Percentiles rank a stretch among this genome's conserved stretches.
Conservation (phyloP, 1,140 invertebrate species). For the Drosophila parvula region DNA sequence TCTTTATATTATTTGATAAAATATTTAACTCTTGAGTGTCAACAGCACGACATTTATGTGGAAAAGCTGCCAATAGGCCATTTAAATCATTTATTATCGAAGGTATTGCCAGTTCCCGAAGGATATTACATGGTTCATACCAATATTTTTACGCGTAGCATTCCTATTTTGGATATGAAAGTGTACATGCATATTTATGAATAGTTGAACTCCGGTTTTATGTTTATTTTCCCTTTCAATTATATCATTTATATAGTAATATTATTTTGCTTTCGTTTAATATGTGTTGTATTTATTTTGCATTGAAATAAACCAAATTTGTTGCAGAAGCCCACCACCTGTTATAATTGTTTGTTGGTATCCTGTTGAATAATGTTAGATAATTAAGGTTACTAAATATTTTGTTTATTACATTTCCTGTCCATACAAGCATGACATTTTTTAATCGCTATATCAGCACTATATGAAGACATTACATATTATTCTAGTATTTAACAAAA, state of each 20-base stretch:
- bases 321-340: neutral
- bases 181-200: neutral
- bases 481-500: neutral
- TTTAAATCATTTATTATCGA: neutral
- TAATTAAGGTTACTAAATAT: neutral
- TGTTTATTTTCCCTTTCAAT: no score
- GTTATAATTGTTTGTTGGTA: no score
- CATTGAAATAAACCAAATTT: neutral
- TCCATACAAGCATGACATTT: neutral
- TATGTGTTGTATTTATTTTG: neutral
- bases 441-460: neutral
- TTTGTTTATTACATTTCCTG: neutral
- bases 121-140: neutral
- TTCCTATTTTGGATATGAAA: neutral
- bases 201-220: neutral
- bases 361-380: neutral
- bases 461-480: neutral
- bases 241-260: neutral
- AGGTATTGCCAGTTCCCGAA: neutral
- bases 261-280: no score
- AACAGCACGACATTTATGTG: constrained; percentile 8
- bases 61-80: constrained; percentile 6
- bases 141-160: neutral
- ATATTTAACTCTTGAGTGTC: neutral
- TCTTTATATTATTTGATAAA: neutral